These are phyloP conservation scores for Phylloscopus trochilus DNA, from an alignment of 2,113 vertebrate genomes.

Conservation along the genomic window DNA sequence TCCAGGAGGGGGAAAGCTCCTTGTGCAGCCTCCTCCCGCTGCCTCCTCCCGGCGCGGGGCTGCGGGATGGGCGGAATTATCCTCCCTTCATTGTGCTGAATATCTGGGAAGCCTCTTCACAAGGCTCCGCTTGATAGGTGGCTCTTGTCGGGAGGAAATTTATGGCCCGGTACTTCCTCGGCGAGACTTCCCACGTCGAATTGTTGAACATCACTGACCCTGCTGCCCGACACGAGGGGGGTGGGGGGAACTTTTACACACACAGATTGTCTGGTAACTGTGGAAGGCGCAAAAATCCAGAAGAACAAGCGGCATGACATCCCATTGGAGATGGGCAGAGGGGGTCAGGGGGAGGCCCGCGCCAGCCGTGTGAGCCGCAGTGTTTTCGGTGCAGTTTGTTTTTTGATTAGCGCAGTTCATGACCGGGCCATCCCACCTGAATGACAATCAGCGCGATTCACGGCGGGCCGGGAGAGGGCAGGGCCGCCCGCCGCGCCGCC, in stretches of 20 bases:
- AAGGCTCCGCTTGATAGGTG: constrained; percentile 63
- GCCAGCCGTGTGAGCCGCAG: too few species aligned
- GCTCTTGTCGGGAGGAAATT: constrained; percentile 79
- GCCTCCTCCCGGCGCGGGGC: background rate
- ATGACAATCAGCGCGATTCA: constrained; percentile 72
- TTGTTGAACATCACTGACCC: constrained; percentile 77
- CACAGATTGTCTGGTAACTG: constrained; percentile 73
- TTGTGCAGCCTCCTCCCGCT: background rate
- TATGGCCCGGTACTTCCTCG: constrained; percentile 78
- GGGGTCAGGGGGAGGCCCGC: constrained; percentile 69
- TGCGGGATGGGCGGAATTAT: background rate
- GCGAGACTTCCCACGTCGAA: constrained; percentile 80
- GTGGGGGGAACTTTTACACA: constrained; percentile 68
- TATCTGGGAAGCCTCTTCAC: constrained; percentile 67
- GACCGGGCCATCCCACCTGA: constrained; percentile 72
- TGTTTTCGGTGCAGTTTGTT: too few species aligned
- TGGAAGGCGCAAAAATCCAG: constrained; percentile 71
- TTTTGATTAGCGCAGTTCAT: constrained; percentile 71
- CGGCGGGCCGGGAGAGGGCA: constrained; percentile 60
- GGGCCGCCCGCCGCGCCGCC: constrained; percentile 11
- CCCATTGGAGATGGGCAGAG: constrained; percentile 59
- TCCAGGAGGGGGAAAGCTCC: background rate
- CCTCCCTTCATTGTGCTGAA: constrained; percentile 61
- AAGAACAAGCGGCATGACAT: constrained; percentile 66
- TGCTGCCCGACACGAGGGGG: constrained; percentile 70